Percentiles rank a stretch among this genome's conserved stretches.
These are phyloP conservation scores for Thunnus albacares DNA, from an alignment of 2,797 vertebrate species.

Conservation along the genomic window DNA sequence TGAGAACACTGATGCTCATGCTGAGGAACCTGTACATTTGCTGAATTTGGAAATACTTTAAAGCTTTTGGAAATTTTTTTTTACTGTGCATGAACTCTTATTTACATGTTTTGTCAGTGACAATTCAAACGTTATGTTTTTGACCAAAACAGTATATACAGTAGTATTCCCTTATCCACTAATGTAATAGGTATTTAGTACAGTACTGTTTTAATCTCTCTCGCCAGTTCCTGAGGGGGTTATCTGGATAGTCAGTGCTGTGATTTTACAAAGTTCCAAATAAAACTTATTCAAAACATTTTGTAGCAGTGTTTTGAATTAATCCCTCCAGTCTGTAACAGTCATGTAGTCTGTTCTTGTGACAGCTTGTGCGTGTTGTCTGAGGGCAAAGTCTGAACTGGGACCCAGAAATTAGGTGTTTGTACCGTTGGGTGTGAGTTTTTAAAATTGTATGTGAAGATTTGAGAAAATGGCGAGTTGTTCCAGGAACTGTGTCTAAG, in stretches of 20 bases:
- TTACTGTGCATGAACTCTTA: neutral
- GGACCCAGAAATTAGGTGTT: constrained; percentile 7
- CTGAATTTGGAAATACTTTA: neutral
- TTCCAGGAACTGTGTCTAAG: too few species aligned
- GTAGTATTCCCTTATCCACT: neutral
- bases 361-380: neutral
- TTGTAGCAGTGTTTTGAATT: neutral
- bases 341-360: neutral
- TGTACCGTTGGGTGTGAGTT: constrained; percentile 2
- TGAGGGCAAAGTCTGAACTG: neutral
- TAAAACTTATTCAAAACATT: neutral
- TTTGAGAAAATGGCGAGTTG: neutral
- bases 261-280: too few species aligned
- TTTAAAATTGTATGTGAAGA: constrained; percentile 12
- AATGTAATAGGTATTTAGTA: neutral
- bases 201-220: neutral
- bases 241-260: too few species aligned
- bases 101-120: neutral
- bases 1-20: too few species aligned
- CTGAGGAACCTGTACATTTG: neutral
- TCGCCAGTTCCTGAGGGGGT: too few species aligned
- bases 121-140: too few species aligned
- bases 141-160: too few species aligned
- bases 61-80: neutral
- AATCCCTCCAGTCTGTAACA: neutral